Percentiles rank a stretch among this genome's conserved stretches.
These are phyloP conservation scores for Cheilosia grossa DNA, from an alignment of 2,888 invertebrate genomes.

Conservation along the genomic window DNA sequence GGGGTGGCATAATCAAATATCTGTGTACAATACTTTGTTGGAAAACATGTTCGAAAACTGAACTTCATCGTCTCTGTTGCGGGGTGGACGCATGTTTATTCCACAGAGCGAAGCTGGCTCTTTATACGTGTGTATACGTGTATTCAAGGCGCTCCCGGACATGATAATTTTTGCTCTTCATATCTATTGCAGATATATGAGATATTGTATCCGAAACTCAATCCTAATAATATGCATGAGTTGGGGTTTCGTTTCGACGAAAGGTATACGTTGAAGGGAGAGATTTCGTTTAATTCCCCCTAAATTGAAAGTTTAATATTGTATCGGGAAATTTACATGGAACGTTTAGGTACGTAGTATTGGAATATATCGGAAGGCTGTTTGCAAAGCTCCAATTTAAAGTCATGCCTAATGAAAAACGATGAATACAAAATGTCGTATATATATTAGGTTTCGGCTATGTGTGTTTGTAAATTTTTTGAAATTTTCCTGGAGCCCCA, in stretches of 20 bases:
- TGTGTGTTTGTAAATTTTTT: no score
- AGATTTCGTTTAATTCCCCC: background rate
- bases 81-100: background rate
- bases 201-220: conserved; percentile 39
- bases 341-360: background rate
- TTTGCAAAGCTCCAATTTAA: no score
- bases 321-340: background rate
- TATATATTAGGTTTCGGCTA: no score
- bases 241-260: background rate
- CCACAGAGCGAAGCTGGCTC: background rate
- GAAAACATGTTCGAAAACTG: conserved; percentile 42
- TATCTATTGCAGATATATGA: conserved; percentile 55
- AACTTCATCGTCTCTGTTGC: conserved; percentile 25
- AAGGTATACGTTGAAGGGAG: background rate
- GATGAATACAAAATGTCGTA: no score
- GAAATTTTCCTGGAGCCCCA: no score
- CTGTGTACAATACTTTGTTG: conserved; percentile 27
- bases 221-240: conserved; percentile 16
- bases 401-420: no score
- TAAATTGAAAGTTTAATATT: background rate
- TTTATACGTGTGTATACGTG: background rate
- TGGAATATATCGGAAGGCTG: background rate
- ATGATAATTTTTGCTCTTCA: conserved; percentile 47
- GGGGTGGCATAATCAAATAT: conserved; percentile 41
- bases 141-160: conserved; percentile 36